Conservation (phyloP, 2,113 vertebrate species). For the Salvator merianae region DNA sequence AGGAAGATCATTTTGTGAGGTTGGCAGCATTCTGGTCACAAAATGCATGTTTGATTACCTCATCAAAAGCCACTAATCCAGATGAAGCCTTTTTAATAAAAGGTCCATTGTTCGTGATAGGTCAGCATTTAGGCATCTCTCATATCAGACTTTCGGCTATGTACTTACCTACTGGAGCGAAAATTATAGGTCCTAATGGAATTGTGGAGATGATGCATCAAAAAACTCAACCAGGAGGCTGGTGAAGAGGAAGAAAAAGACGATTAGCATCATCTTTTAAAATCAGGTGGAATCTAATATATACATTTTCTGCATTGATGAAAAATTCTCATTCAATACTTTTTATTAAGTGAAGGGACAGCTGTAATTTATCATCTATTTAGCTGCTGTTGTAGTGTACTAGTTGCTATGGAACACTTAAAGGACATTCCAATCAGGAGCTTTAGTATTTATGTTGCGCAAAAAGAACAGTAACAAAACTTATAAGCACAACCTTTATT, state of each 20-base stretch:
- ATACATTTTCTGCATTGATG: neutral
- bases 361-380: neutral
- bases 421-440: neutral
- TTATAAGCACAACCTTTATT: too few species aligned
- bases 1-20: slow-evolving; percentile 55
- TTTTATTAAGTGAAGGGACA: neutral
- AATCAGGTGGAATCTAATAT: slow-evolving; percentile 2
- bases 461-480: neutral
- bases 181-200: slow-evolving; percentile 62
- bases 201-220: slow-evolving; percentile 36
- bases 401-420: neutral
- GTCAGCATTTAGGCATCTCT: slow-evolving; percentile 67
- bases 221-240: slow-evolving; percentile 58
- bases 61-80: slow-evolving; percentile 66
- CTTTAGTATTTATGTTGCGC: neutral
- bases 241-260: slow-evolving; percentile 38
- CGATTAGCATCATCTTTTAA: slow-evolving; percentile 1
- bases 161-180: slow-evolving; percentile 62
- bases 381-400: neutral
- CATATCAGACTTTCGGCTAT: slow-evolving; percentile 57
- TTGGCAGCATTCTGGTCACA: slow-evolving; percentile 57
- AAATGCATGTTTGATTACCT: slow-evolving; percentile 65
- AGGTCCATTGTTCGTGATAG: slow-evolving; percentile 66
- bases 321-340: neutral
- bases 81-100: slow-evolving; percentile 54